These are phyloP conservation scores for Sibirionetta formosa DNA, from an alignment of 2,797 vertebrate species.

Conservation along the genomic window DNA sequence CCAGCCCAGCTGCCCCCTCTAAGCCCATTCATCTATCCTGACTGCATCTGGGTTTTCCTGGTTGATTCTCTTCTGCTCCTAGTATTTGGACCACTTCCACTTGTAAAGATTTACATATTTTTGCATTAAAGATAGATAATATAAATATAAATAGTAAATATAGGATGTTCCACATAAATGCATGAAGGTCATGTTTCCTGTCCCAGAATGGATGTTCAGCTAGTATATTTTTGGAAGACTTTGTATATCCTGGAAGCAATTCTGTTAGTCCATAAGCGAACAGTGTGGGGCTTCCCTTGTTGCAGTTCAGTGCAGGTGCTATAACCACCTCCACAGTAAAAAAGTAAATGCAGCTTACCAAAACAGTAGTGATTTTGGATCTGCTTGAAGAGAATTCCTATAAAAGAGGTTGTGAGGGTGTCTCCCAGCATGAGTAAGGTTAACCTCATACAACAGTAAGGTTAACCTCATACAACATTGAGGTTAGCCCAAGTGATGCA, in stretches of 20 bases:
- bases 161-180: not conserved
- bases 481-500: not conserved
- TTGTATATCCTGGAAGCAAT: not conserved
- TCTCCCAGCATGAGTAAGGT: not conserved
- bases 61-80: not conserved
- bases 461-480: not conserved
- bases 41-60: not conserved
- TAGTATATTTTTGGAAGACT: not conserved
- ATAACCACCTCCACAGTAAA: not conserved
- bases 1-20: not conserved
- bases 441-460: not conserved
- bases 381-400: not conserved
- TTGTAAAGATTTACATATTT: not conserved
- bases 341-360: accelerated
- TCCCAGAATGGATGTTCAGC: accelerated
- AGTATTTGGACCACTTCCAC: not conserved
- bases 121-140: not conserved
- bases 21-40: not conserved
- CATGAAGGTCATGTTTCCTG: not conserved
- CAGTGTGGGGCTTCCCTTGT: accelerated
- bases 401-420: not conserved
- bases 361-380: not conserved
- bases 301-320: accelerated
- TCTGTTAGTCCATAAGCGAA: not conserved
- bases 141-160: not conserved